A percentile compares a stretch with the other conserved stretches of the same genome.
Conservation (phyloP, 1,140 invertebrate genomes). For the Drosophila willistoni region DNA sequence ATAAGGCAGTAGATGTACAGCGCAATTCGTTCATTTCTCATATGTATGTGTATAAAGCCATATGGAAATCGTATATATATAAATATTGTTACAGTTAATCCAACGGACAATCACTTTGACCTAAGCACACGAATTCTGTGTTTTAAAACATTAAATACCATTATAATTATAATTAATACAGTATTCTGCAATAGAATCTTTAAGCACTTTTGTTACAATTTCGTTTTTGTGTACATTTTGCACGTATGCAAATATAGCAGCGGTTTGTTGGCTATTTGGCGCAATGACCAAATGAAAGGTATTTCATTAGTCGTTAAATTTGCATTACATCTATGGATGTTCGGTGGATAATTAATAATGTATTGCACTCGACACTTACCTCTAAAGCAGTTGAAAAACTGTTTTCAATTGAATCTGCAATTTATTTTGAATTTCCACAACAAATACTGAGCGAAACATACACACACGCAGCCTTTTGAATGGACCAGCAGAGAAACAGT, state of each 20-base stretch:
- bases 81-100: conserved; percentile 57
- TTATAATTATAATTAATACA: background rate
- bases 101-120: conserved; percentile 56
- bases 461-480: conserved; percentile 59
- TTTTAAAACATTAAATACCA: background rate
- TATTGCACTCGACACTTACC: background rate
- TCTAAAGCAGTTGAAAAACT: background rate
- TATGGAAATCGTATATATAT: conserved; percentile 2
- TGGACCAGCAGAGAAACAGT: conserved; percentile 42
- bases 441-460: conserved; percentile 29
- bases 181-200: background rate
- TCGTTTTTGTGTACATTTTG: background rate
- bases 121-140: conserved; percentile 9
- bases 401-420: conserved; percentile 3
- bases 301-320: background rate
- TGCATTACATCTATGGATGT: background rate
- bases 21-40: background rate
- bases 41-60: background rate
- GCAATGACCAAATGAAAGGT: conserved; percentile 1
- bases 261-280: conserved; percentile 13
- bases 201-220: background rate
- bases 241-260: background rate
- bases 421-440: conserved; percentile 43
- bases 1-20: background rate
- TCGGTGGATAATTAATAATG: background rate